Percentiles rank a stretch among this genome's conserved stretches.
Evolutionary conservation across 2,113 vertebrate genomes (phyloP).

Genomic region (Orthonyx spaldingii): DNA sequence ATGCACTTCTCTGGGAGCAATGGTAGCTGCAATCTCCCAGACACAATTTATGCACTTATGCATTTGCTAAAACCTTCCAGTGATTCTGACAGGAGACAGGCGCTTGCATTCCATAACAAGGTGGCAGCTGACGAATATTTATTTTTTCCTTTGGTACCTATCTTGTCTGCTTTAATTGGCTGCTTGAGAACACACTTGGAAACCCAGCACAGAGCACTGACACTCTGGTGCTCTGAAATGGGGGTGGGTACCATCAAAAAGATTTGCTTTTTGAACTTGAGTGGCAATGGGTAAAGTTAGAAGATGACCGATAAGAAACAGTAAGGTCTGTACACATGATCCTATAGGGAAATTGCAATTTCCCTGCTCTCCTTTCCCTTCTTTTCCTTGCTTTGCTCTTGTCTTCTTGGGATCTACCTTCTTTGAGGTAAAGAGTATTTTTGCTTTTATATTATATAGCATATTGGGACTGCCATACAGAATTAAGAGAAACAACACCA

Average conservation of each 20-base stretch:
- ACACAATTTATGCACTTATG: neutral
- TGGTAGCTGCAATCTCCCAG: neutral
- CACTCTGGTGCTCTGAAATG: neutral
- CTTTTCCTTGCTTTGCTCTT: neutral
- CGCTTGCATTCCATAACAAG: neutral
- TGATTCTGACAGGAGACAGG: neutral
- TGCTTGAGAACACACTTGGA: neutral
- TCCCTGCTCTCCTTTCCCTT: neutral
- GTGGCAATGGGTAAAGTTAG: neutral
- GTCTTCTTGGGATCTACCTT: neutral
- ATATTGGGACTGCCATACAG: neutral
- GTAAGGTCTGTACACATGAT: neutral
- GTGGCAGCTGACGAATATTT: neutral
- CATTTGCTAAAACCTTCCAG: neutral
- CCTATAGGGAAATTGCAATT: neutral
- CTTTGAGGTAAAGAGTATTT: neutral
- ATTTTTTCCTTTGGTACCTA: neutral
- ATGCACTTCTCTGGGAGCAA: neutral
- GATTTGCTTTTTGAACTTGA: neutral
- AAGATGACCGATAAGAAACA: neutral
- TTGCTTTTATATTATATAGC: neutral
- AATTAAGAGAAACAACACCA: neutral
- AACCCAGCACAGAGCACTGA: neutral
- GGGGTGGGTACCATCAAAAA: neutral
- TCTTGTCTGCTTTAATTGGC: conserved; percentile 20